phyloP scores from a whole-genome alignment of 2,888 invertebrate species.

The Callyntrura guangdongensis region DNA sequence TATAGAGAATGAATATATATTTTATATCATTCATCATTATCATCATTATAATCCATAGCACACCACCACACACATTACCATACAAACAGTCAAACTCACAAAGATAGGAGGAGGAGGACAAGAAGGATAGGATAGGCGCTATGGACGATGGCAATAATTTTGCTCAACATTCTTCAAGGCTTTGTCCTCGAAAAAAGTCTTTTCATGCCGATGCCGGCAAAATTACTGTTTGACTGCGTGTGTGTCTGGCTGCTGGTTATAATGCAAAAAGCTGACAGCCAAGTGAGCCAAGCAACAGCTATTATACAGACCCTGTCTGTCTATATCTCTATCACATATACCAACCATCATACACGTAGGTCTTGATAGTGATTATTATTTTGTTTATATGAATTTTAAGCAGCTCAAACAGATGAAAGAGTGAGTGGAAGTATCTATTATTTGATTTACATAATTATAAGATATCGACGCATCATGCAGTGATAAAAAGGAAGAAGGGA shows the following conservation, averaged over 20 bases:
- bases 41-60: not conserved
- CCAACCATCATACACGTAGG: too few species aligned
- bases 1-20: not conserved
- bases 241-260: not conserved
- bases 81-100: not conserved
- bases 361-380: not conserved
- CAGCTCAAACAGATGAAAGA: not conserved
- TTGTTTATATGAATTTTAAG: not conserved
- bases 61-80: not conserved
- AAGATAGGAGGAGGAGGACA: not conserved
- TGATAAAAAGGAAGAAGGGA: not conserved
- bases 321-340: too few species aligned
- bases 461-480: constrained; percentile 1
- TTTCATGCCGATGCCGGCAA: constrained; percentile 28
- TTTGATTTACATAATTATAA: constrained; percentile 43
- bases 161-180: constrained; percentile 65
- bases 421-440: not conserved
- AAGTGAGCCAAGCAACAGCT: not conserved
- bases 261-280: not conserved
- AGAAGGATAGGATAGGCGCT: constrained; percentile 13
- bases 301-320: not conserved
- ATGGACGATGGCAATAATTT: constrained; percentile 47
- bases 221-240: constrained; percentile 16
- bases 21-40: not conserved
- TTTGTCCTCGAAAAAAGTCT: constrained; percentile 66